Evolutionary conservation across 2,797 vertebrate species (phyloP).

Genomic region (Spheniscus humboldti): DNA sequence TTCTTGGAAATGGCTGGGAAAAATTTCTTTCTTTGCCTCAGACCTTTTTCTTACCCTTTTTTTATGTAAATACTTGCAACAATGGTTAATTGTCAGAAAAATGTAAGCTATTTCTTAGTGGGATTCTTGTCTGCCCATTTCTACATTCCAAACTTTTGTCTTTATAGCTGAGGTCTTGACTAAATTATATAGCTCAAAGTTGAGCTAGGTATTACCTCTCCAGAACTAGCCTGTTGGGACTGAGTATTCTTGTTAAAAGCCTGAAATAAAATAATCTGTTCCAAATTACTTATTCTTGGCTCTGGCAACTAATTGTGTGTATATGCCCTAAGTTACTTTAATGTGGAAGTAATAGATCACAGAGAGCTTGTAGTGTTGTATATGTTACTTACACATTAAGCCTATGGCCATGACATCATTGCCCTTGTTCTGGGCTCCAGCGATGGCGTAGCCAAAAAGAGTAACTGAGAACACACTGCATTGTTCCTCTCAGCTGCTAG

Average conservation of each 20-base stretch:
- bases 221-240: slow-evolving; percentile 16
- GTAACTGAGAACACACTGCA: not conserved
- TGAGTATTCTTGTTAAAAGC: slow-evolving; percentile 16
- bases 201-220: slow-evolving; percentile 9
- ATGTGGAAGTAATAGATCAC: slow-evolving; percentile 29
- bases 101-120: slow-evolving; percentile 31
- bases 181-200: not conserved
- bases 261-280: slow-evolving; percentile 38
- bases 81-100: slow-evolving; percentile 48
- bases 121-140: slow-evolving; percentile 28
- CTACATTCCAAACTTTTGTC: slow-evolving; percentile 37
- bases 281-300: slow-evolving; percentile 26
- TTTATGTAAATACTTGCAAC: slow-evolving; percentile 25
- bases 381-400: not conserved
- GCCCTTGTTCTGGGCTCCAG: not conserved
- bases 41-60: not conserved
- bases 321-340: not conserved
- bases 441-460: not conserved
- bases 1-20: slow-evolving; percentile 1
- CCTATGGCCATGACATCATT: slow-evolving; percentile 27
- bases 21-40: not conserved
- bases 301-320: not conserved
- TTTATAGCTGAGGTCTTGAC: slow-evolving; percentile 22
- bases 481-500: not conserved
- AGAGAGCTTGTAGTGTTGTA: not conserved